These are phyloP conservation scores for Apodemus sylvaticus DNA, from an alignment of 2,113 vertebrate genomes.

Conservation along the genomic window DNA sequence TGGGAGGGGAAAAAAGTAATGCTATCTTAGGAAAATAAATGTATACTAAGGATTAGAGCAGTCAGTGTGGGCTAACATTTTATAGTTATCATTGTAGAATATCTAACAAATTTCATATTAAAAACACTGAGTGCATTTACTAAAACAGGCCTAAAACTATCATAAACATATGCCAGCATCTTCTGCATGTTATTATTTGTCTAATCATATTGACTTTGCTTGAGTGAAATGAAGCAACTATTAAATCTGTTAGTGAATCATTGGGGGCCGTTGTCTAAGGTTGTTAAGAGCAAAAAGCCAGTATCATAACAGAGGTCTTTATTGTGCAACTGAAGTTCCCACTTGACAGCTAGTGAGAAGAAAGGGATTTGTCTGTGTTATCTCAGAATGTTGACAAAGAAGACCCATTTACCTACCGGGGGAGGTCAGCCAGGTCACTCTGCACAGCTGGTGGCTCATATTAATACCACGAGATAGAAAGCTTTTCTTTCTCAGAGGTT, in stretches of 20 bases:
- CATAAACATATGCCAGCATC: background rate
- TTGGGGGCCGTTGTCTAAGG: background rate
- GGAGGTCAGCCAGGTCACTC: background rate
- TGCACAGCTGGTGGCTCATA: background rate
- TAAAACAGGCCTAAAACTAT: background rate
- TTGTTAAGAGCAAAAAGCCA: background rate
- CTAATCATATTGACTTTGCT: conserved; percentile 11
- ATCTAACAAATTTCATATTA: background rate
- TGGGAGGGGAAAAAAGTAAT: background rate
- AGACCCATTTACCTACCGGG: background rate
- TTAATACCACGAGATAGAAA: background rate
- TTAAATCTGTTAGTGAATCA: conserved; percentile 37
- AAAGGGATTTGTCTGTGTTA: too few species aligned
- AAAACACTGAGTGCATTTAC: background rate
- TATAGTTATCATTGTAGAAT: background rate
- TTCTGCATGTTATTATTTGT: conserved; percentile 12
- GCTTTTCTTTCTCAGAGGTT: background rate
- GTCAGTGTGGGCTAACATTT: background rate
- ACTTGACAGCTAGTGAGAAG: background rate
- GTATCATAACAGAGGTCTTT: background rate
- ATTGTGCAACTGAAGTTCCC: background rate
- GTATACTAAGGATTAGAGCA: background rate
- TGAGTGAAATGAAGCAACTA: conserved; percentile 12
- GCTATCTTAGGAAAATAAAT: background rate
- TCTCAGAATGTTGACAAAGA: background rate